Conservation (phyloP, 30 jellyfish, hydroid and myxozoan species). For the Nemopilema nomurai region DNA sequence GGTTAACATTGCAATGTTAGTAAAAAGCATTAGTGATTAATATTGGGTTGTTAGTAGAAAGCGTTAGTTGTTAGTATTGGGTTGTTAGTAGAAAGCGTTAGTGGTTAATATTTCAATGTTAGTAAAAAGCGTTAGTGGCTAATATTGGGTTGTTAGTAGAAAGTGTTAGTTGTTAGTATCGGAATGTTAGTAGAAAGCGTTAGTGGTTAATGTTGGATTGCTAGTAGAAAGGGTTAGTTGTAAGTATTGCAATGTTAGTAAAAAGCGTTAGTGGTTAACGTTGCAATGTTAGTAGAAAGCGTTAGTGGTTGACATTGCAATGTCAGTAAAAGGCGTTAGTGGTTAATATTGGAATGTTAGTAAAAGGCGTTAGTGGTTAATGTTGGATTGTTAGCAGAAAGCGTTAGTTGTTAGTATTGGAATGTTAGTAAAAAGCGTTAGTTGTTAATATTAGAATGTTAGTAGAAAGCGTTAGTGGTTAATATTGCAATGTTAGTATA, state of each 20-base stretch:
- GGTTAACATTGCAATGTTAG: neutral
- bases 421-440: conserved; percentile 1
- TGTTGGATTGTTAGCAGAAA: conserved; percentile 3
- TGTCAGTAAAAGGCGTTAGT: conserved; percentile 6
- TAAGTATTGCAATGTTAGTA: neutral
- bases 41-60: too few species aligned
- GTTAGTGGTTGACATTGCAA: neutral
- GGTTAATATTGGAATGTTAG: neutral
- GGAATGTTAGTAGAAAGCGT: conserved; percentile 5
- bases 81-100: too few species aligned
- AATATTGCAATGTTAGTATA: conserved; percentile 4
- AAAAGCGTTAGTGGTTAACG: neutral
- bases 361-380: too few species aligned
- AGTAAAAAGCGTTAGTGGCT: too few species aligned
- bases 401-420: neutral
- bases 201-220: neutral
- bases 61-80: too few species aligned
- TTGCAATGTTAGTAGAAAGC: neutral
- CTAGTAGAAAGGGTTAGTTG: neutral
- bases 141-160: neutral
- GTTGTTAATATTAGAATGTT: neutral
- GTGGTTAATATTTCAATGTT: too few species aligned
- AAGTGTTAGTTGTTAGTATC: too few species aligned
- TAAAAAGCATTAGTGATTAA: conserved; percentile 3
- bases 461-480: neutral